Evolutionary conservation across 2,888 invertebrate genomes (phyloP).

Genomic region (Archaeoteleia sp.): DNA sequence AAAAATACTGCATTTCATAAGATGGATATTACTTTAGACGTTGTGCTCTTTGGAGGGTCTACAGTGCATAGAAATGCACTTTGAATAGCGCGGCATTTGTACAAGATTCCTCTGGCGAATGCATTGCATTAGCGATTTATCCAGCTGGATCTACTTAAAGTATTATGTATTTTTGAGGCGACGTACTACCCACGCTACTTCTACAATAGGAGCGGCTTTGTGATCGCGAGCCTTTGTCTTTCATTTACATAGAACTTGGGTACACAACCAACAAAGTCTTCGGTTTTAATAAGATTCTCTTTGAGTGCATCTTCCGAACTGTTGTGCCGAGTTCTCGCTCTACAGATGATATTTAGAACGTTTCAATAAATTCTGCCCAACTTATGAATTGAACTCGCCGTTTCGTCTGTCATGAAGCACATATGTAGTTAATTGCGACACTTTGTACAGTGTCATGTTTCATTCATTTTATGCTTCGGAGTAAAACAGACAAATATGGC

Average conservation of each 20-base stretch:
- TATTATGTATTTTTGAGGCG: constrained; percentile 51
- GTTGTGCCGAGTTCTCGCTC: constrained; percentile 40
- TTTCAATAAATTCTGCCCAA: constrained; percentile 43
- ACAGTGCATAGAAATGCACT: constrained; percentile 52
- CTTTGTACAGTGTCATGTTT: too few relatives aligned
- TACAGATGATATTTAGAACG: constrained; percentile 39
- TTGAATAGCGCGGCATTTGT: constrained; percentile 52
- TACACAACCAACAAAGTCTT: constrained; percentile 50
- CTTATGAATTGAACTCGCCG: constrained; percentile 30
- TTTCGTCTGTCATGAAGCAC: constrained; percentile 21
- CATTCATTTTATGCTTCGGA: too few relatives aligned
- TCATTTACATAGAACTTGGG: constrained; percentile 53
- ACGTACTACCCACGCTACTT: constrained; percentile 33
- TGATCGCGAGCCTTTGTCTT: constrained; percentile 51
- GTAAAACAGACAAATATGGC: too few relatives aligned
- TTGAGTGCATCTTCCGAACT: constrained; percentile 43
- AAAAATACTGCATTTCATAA: constrained; percentile 36
- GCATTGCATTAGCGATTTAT: constrained; percentile 51
- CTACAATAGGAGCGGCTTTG: constrained; percentile 46
- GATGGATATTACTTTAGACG: constrained; percentile 37
- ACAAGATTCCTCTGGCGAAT: constrained; percentile 47
- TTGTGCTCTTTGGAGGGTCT: constrained; percentile 24
- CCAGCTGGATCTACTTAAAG: constrained; percentile 49
- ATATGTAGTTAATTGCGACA: not conserved
- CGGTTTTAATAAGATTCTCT: constrained; percentile 53